Evolutionary conservation across 2,797 vertebrate species (phyloP).

Genomic region (Schizopygopsis malacanthus): DNA sequence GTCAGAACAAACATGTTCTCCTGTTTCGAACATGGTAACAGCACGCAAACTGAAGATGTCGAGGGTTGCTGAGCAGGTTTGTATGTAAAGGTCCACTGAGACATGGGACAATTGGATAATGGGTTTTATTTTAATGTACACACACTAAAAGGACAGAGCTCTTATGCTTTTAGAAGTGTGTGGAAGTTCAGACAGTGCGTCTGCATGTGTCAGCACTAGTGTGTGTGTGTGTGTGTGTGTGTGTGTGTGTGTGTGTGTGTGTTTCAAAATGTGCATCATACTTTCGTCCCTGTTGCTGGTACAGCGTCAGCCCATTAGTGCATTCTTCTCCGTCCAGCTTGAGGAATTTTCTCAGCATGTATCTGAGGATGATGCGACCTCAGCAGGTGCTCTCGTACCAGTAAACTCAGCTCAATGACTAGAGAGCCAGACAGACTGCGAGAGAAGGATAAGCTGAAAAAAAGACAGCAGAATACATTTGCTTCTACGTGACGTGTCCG

Average conservation of each 20-base stretch:
- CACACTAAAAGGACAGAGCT: constrained; percentile 25
- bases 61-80: constrained; percentile 25
- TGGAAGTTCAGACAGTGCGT: constrained; percentile 24
- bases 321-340: constrained; percentile 8
- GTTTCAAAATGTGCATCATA: constrained; percentile 12
- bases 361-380: constrained; percentile 49
- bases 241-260: constrained; percentile 3
- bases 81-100: constrained; percentile 21
- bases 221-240: constrained; percentile 3
- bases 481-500: neutral
- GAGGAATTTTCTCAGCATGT: constrained; percentile 54
- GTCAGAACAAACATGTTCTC: constrained; percentile 20
- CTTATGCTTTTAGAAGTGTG: constrained; percentile 31
- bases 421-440: constrained; percentile 10
- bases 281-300: constrained; percentile 7
- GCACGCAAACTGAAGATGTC: neutral
- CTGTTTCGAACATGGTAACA: constrained; percentile 9
- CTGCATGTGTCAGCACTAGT: constrained; percentile 15
- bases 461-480: neutral
- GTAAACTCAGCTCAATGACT: constrained; percentile 18
- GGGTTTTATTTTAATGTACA: constrained; percentile 43
- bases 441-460: neutral
- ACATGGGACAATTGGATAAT: constrained; percentile 16
- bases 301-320: constrained; percentile 51
- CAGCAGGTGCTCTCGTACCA: constrained; percentile 43